phyloP scores from a whole-genome alignment of 2,113 vertebrate genomes.

The Mastomys natalensis region DNA sequence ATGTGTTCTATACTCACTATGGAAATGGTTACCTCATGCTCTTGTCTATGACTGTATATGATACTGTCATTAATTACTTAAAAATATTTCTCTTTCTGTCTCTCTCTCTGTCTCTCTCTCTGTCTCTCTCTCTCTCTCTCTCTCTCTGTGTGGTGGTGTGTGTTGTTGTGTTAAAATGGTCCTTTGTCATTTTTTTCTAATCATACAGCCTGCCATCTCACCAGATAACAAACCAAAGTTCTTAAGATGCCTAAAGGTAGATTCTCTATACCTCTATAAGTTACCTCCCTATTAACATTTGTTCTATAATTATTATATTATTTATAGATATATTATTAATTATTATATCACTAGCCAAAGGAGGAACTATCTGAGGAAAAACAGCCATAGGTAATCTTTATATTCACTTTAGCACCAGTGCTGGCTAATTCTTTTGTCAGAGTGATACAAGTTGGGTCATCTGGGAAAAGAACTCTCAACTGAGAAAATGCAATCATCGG shows the following conservation, averaged over 20 bases:
- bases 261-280: background rate
- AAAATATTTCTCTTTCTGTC: background rate
- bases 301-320: too few relatives aligned
- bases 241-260: background rate
- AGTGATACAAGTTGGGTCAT: background rate
- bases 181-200: background rate
- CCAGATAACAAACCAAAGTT: background rate
- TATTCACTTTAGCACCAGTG: conserved; percentile 14
- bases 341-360: background rate
- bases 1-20: background rate
- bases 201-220: background rate
- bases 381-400: background rate
- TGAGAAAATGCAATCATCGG: background rate
- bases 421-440: background rate
- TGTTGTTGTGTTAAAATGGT: too few relatives aligned
- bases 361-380: background rate
- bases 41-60: background rate
- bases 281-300: background rate
- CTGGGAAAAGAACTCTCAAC: background rate
- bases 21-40: background rate
- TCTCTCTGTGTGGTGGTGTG: too few relatives aligned
- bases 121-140: too few relatives aligned
- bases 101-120: too few relatives aligned
- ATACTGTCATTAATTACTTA: background rate
- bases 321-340: background rate